Evolutionary conservation across 2,888 invertebrate species (phyloP).

Genomic region (Alloplasta piceator): DNA sequence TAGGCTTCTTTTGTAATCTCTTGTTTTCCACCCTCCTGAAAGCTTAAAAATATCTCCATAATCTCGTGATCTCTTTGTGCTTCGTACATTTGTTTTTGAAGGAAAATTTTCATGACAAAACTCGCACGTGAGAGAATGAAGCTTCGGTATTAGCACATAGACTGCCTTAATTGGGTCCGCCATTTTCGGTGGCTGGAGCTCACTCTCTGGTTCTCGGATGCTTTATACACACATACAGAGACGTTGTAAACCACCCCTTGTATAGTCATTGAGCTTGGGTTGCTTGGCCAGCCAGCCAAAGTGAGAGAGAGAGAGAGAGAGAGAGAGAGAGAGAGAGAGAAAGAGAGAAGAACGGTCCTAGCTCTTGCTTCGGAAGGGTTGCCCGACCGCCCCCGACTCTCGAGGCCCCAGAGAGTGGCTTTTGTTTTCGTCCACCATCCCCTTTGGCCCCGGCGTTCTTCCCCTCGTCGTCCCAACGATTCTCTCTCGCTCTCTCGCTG

Average conservation of each 20-base stretch:
- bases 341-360: slow-evolving; percentile 60
- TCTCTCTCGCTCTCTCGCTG: slow-evolving; percentile 21
- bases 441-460: slow-evolving; percentile 51
- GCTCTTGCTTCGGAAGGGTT: slow-evolving; percentile 65
- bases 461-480: slow-evolving; percentile 27
- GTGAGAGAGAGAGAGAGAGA: slow-evolving; percentile 14
- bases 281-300: slow-evolving; percentile 66
- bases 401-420: slow-evolving; percentile 78
- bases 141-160: slow-evolving; percentile 71
- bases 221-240: slow-evolving; percentile 52
- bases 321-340: slow-evolving; percentile 55
- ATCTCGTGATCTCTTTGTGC: background rate
- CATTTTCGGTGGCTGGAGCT: slow-evolving; percentile 80
- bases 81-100: background rate
- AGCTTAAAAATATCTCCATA: too few relatives aligned
- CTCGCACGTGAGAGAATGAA: slow-evolving; percentile 65
- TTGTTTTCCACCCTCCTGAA: too few relatives aligned
- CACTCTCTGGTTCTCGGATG: slow-evolving; percentile 69
- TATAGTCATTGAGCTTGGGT: slow-evolving; percentile 64
- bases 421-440: slow-evolving; percentile 81
- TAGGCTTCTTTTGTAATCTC: too few relatives aligned
- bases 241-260: slow-evolving; percentile 57
- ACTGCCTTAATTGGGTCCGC: slow-evolving; percentile 83
- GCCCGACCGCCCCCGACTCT: slow-evolving; percentile 73
- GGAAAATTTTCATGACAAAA: slow-evolving; percentile 23